Evolutionary conservation across 2,113 vertebrate genomes (phyloP).

Genomic region (Trichechus manatus): DNA sequence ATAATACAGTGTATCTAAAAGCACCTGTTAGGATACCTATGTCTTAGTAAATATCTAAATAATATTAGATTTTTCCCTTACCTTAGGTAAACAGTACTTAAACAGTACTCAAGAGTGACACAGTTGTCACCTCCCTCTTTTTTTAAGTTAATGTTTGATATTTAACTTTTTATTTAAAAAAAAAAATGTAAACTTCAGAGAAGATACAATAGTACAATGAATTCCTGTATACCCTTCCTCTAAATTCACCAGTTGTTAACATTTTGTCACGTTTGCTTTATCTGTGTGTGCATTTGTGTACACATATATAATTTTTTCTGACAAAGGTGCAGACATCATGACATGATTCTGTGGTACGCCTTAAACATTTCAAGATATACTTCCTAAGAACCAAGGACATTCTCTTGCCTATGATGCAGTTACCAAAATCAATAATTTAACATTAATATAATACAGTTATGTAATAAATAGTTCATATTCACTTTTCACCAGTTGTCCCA

Average conservation of each 20-base stretch:
- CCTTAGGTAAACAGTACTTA: neutral
- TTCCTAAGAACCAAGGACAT: neutral
- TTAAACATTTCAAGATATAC: neutral
- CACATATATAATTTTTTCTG: neutral
- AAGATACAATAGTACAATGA: neutral
- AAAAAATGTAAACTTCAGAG: neutral
- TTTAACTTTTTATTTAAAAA: conserved; percentile 19
- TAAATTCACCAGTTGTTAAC: neutral
- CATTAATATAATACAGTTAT: neutral
- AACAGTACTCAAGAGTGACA: neutral
- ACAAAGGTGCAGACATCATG: neutral
- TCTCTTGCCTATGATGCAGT: neutral
- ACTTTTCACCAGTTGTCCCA: neutral
- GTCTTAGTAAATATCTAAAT: neutral
- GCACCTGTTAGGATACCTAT: neutral
- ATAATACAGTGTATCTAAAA: neutral
- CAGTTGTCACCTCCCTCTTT: neutral
- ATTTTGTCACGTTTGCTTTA: neutral
- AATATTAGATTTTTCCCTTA: neutral
- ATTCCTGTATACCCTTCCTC: neutral
- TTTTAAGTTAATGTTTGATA: neutral
- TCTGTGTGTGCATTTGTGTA: neutral
- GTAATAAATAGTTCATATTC: neutral
- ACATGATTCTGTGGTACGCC: neutral
- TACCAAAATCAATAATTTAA: neutral